Evolutionary conservation across 1,140 invertebrate species (phyloP).

Genomic region (Drosophila obscura): DNA sequence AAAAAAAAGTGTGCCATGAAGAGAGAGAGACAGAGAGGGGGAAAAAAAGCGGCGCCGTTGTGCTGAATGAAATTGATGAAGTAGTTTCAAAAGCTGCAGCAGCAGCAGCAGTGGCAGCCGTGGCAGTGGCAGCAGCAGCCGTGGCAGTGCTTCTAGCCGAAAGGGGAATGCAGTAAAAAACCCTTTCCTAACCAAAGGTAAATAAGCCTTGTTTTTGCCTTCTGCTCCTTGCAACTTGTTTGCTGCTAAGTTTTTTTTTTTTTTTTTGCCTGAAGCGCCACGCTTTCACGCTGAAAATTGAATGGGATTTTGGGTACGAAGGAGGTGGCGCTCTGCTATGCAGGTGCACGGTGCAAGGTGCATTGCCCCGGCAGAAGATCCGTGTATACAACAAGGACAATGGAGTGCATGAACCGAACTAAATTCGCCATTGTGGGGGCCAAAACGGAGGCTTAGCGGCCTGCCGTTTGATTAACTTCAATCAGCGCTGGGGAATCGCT

Average conservation of each 20-base stretch:
- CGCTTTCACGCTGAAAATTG: constrained; percentile 66
- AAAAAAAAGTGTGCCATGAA: constrained; percentile 18
- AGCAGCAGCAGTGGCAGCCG: constrained; percentile 3
- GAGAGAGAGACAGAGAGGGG: constrained; percentile 10
- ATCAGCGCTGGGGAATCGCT: constrained; percentile 64
- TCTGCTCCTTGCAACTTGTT: constrained; percentile 73
- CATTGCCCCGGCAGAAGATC: constrained; percentile 40
- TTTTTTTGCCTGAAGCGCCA: constrained; percentile 25
- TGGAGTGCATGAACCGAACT: constrained; percentile 36
- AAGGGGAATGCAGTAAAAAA: constrained; percentile 15
- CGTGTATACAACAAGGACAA: constrained; percentile 25
- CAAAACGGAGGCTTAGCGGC: constrained; percentile 33
- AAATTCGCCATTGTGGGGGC: constrained; percentile 11
- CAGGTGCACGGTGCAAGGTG: constrained; percentile 36
- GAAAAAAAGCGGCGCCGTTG: constrained; percentile 44
- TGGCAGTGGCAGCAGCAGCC: no score
- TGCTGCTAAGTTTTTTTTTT: constrained; percentile 53
- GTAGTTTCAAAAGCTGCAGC: constrained; percentile 59
- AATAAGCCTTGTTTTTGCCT: constrained; percentile 68
- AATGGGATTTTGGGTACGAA: constrained; percentile 56
- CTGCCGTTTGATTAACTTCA: constrained; percentile 66
- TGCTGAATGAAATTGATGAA: constrained; percentile 79
- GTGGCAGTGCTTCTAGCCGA: no score
- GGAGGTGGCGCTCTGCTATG: not conserved
- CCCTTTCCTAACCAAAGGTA: constrained; percentile 35